A percentile compares a stretch with the other conserved stretches of the same genome.
These are phyloP conservation scores for Tethya wilhelma DNA, from an alignment of 37 sponge, comb jelly and placozoan species.

Conservation along the genomic window DNA sequence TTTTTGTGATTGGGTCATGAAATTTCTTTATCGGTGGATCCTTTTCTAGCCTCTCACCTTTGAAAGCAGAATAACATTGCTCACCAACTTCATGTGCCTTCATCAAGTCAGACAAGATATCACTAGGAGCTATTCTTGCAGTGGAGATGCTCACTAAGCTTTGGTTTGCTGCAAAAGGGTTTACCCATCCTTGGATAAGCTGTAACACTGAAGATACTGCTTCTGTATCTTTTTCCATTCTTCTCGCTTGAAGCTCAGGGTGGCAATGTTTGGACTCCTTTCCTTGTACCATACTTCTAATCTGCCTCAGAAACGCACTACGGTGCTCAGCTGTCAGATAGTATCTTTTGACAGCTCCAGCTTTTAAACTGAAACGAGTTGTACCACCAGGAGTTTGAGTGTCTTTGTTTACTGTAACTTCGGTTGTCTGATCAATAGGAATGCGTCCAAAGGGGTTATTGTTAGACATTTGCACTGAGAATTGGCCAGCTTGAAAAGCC, in stretches of 20 bases:
- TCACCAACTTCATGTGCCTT: not conserved
- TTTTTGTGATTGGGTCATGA: slow-evolving; percentile 1
- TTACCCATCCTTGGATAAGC: not conserved
- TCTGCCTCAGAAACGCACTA: slow-evolving; percentile 2
- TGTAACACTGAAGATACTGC: not conserved
- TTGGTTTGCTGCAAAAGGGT: not conserved
- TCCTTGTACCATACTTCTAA: not conserved
- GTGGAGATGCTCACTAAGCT: not conserved
- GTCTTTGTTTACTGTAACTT: slow-evolving; percentile 12
- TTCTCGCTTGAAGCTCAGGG: not conserved
- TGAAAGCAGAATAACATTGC: slow-evolving; percentile 1
- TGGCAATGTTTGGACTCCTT: not conserved
- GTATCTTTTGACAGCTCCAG: slow-evolving; percentile 7
- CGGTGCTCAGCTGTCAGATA: slow-evolving; percentile 9
- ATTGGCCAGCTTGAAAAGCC: slow-evolving; percentile 14
- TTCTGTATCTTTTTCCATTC: slow-evolving; percentile 1
- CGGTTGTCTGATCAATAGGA: slow-evolving; percentile 8
- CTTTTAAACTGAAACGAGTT: not conserved
- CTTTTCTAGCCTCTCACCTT: slow-evolving; percentile 15
- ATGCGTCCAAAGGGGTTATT: slow-evolving; percentile 15
- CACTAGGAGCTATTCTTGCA: slow-evolving; percentile 9
- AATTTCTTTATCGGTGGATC: slow-evolving; percentile 16
- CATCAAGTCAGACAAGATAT: slow-evolving; percentile 9
- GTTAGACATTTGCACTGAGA: slow-evolving; percentile 14
- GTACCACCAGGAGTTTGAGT: slow-evolving; percentile 13